phyloP scores from a whole-genome alignment of 2,113 vertebrate genomes.

The Sialia sialis region DNA sequence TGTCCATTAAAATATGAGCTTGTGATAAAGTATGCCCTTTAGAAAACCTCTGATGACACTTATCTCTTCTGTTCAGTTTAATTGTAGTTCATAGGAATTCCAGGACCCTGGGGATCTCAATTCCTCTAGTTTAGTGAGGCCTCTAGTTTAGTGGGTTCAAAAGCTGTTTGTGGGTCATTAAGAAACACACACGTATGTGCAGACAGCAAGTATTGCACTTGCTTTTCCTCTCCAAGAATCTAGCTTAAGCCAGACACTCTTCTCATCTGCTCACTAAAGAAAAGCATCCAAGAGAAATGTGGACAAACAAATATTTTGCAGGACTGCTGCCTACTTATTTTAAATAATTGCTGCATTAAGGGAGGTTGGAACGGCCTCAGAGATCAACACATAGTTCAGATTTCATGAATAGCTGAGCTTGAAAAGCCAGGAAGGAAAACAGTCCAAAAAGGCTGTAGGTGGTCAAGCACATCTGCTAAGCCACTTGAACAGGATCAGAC shows the following conservation, averaged over 20 bases:
- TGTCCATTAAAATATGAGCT: neutral
- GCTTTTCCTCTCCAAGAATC: neutral
- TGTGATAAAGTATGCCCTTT: neutral
- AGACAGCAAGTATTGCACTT: neutral
- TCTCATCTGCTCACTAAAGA: neutral
- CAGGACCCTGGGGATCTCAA: neutral
- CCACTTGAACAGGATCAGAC: neutral
- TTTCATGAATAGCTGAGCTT: slow-evolving; percentile 40
- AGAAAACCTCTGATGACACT: neutral
- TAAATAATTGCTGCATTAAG: slow-evolving; percentile 31
- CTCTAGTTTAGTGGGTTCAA: neutral
- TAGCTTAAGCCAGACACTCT: neutral
- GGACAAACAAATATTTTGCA: slow-evolving; percentile 33
- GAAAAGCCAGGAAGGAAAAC: slow-evolving; percentile 37
- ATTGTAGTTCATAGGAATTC: neutral
- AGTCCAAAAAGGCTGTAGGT: slow-evolving; percentile 40
- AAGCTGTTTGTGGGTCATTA: neutral
- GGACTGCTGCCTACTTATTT: slow-evolving; percentile 18
- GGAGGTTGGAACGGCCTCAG: slow-evolving; percentile 15
- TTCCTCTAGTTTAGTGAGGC: neutral
- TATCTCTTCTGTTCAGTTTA: neutral
- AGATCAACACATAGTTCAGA: slow-evolving; percentile 48
- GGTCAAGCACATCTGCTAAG: slow-evolving; percentile 56
- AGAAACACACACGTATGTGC: neutral
- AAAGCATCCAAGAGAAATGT: slow-evolving; percentile 30